Conservation (phyloP, 2,113 vertebrate genomes). For the Cynopterus brachyotis region DNA sequence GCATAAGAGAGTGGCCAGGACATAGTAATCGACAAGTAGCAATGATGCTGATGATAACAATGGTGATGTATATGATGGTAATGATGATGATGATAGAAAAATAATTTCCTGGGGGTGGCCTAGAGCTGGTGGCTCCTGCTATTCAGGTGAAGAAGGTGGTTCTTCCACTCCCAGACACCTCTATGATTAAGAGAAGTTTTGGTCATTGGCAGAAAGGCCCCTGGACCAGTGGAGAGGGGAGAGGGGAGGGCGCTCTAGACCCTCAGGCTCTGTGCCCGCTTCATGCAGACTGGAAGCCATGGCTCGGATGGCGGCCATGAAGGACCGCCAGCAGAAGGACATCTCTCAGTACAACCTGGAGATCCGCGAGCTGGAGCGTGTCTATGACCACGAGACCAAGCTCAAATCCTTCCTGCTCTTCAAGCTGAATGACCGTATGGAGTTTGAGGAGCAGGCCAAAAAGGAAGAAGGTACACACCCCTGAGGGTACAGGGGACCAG, state of each 20-base stretch:
- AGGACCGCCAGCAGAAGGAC: slow-evolving; percentile 73
- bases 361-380: slow-evolving; percentile 72
- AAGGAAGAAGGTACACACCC: slow-evolving; percentile 74
- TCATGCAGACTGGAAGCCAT: slow-evolving; percentile 76
- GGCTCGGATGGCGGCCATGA: slow-evolving; percentile 74
- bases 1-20: not conserved
- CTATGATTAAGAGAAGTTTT: not conserved
- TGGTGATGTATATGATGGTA: not conserved
- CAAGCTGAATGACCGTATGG: slow-evolving; percentile 68
- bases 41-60: accelerated
- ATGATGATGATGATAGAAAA: not conserved
- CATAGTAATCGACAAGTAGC: not conserved
- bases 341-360: slow-evolving; percentile 72
- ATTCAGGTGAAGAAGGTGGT: not conserved
- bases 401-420: slow-evolving; percentile 78
- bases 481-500: not conserved
- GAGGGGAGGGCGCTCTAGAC: not conserved
- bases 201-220: not conserved
- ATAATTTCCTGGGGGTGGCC: not conserved
- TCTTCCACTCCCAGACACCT: not conserved
- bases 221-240: not conserved
- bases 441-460: slow-evolving; percentile 71
- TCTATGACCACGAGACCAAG: slow-evolving; percentile 70
- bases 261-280: no score
- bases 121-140: not conserved